Evolutionary conservation across 2,797 vertebrate genomes (phyloP).

Genomic region (Erethizon dorsatum): DNA sequence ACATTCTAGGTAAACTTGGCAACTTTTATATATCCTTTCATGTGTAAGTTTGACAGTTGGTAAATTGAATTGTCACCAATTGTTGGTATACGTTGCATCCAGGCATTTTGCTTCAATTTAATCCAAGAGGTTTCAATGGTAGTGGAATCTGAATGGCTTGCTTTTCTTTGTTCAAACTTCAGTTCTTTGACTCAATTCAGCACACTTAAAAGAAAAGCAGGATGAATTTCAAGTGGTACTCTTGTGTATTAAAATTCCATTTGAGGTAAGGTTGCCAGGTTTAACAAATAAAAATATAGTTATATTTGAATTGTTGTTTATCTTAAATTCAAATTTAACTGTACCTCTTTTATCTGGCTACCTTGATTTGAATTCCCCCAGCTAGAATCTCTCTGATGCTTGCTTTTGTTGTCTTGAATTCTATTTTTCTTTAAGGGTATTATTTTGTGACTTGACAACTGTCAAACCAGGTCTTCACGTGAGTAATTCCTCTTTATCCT

Average conservation of each 20-base stretch:
- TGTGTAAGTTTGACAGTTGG: not conserved
- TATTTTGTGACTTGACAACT: not conserved
- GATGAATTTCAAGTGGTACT: not conserved
- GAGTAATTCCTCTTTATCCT: not conserved
- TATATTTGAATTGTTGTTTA: conserved; percentile 18
- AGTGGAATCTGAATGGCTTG: not conserved
- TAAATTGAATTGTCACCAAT: conserved; percentile 6
- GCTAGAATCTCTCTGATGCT: conserved; percentile 37
- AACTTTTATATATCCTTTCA: not conserved
- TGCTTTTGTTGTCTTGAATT: not conserved
- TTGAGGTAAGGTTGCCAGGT: not conserved
- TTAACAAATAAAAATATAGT: conserved; percentile 36
- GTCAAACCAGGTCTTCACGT: not conserved
- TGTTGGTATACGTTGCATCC: not conserved
- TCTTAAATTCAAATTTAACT: conserved; percentile 54
- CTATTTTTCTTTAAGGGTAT: not conserved
- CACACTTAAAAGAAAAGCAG: not conserved
- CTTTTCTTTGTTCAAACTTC: not conserved
- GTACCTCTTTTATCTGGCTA: not conserved
- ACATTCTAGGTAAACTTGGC: not conserved
- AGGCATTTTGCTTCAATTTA: conserved; percentile 18
- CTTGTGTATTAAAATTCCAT: not conserved
- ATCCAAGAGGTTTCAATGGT: not conserved
- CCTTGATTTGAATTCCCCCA: not conserved
- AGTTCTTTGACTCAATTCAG: not conserved